A percentile compares a stretch with the other conserved stretches of the same genome.
phyloP scores from a whole-genome alignment of 2,888 invertebrate genomes.

The Andricus quercusramuli region DNA sequence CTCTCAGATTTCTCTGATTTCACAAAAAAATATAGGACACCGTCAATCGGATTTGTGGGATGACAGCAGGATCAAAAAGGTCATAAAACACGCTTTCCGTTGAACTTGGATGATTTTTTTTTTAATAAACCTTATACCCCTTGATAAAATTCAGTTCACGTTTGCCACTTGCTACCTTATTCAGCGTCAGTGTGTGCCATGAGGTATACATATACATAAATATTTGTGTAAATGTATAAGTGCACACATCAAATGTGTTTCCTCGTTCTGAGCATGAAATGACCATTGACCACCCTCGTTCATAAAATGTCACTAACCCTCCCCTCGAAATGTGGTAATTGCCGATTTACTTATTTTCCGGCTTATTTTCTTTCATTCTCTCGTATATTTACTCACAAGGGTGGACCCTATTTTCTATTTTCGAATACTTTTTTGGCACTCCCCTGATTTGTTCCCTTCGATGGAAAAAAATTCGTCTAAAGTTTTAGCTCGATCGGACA shows the following conservation, averaged over 20 bases:
- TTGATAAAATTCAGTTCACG: slow-evolving; percentile 11
- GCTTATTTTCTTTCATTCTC: too few relatives aligned
- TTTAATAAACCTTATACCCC: slow-evolving; percentile 16
- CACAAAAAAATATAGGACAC: background rate
- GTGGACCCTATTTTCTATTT: too few relatives aligned
- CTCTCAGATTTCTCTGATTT: background rate
- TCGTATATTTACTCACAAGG: too few relatives aligned
- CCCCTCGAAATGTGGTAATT: background rate
- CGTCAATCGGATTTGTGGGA: background rate
- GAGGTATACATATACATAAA: background rate
- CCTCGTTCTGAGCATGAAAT: slow-evolving; percentile 9
- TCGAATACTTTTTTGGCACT: too few relatives aligned
- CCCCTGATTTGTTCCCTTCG: too few relatives aligned
- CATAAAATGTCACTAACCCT: slow-evolving; percentile 17
- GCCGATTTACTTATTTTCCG: background rate
- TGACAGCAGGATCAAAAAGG: background rate
- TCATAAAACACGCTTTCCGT: background rate
- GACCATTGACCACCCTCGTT: background rate
- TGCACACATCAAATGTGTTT: background rate
- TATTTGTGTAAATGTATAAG: background rate
- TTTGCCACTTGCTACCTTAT: background rate
- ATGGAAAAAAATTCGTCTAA: too few relatives aligned
- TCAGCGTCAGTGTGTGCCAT: background rate
- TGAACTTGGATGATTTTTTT: background rate
- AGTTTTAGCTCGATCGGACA: too few relatives aligned